These are phyloP conservation scores for Malaclemys terrapin DNA, from an alignment of 2,113 vertebrate genomes.

Conservation along the genomic window DNA sequence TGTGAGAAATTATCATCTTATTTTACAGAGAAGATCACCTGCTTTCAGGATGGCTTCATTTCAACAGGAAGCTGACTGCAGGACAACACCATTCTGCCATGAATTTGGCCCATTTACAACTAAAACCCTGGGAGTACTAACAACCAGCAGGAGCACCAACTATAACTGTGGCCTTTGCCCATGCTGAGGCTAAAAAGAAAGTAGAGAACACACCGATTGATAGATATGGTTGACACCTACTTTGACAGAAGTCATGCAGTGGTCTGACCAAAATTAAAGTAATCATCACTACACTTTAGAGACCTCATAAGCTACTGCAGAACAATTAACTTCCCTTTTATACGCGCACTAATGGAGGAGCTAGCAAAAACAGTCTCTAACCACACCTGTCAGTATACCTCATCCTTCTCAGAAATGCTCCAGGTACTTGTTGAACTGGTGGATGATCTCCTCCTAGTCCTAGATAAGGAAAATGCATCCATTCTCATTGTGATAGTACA, in stretches of 20 bases:
- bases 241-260: neutral
- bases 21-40: neutral
- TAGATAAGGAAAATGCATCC: neutral
- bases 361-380: neutral
- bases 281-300: neutral
- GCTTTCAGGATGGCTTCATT: neutral
- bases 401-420: neutral
- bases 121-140: neutral
- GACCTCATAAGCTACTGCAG: neutral
- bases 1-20: neutral
- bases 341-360: neutral
- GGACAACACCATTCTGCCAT: neutral
- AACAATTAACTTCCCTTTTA: accelerated
- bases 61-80: accelerated
- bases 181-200: neutral
- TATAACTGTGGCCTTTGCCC: neutral
- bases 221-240: neutral
- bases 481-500: neutral
- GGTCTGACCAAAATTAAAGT: neutral
- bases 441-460: accelerated
- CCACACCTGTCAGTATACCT: accelerated
- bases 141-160: neutral
- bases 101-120: neutral
- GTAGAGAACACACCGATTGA: neutral
- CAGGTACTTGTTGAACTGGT: neutral